Conservation (phyloP, 2,113 vertebrate species). For the Apeltes quadracus region DNA sequence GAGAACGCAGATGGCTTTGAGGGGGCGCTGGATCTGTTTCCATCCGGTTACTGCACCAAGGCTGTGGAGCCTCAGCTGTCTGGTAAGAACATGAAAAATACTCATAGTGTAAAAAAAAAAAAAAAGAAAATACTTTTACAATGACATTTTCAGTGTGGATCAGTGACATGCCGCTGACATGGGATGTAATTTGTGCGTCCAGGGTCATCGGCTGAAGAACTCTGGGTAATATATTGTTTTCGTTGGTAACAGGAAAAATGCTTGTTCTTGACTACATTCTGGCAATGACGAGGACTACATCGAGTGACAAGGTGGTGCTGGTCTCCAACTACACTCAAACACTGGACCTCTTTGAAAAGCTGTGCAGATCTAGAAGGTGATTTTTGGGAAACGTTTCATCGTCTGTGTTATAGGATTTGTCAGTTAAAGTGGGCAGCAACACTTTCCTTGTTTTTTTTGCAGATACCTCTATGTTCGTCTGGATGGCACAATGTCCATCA, state of each 20-base stretch:
- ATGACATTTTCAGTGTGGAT: too few relatives aligned
- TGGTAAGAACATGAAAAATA: conserved; percentile 77
- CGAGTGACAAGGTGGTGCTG: conserved; percentile 93
- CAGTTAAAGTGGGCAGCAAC: neutral
- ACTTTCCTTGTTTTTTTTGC: conserved; percentile 11
- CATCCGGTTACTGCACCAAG: conserved; percentile 87
- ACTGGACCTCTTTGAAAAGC: conserved; percentile 95
- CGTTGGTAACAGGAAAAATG: conserved; percentile 89
- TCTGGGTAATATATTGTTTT: too few relatives aligned
- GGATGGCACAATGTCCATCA: conserved; percentile 98
- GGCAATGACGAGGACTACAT: conserved; percentile 89
- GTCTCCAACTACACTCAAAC: conserved; percentile 99
- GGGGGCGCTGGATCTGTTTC: conserved; percentile 89
- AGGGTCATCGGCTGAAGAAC: too few relatives aligned
- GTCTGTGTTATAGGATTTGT: neutral
- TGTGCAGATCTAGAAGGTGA: conserved; percentile 91
- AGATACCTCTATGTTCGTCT: conserved; percentile 95
- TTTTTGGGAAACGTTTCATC: neutral
- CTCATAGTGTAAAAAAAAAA: neutral
- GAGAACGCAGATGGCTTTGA: conserved; percentile 90
- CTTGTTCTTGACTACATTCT: conserved; percentile 95
- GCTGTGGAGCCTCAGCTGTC: conserved; percentile 92
- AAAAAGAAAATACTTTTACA: too few relatives aligned
- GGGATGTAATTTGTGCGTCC: too few relatives aligned
- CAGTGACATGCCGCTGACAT: too few relatives aligned